phyloP scores from a whole-genome alignment of 2,888 invertebrate genomes.

The Hirtodrosophila alboralis region DNA sequence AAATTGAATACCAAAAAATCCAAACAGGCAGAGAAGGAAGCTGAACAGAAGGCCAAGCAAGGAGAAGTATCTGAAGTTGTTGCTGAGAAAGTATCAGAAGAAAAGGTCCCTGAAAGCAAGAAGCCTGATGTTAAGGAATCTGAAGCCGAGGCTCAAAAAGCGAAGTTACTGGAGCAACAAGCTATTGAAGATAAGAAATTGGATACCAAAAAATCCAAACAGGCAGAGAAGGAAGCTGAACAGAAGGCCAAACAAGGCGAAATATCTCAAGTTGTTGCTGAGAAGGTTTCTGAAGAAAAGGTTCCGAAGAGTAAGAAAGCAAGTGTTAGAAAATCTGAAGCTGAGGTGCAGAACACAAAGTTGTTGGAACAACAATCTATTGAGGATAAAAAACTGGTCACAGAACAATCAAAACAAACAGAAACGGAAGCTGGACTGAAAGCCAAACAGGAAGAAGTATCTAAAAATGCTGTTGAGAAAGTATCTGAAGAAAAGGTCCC shows the following conservation, averaged over 20 bases:
- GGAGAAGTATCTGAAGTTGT: constrained; percentile 24
- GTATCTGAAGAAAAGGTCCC: constrained; percentile 10
- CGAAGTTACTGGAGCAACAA: neutral
- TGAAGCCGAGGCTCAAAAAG: constrained; percentile 7
- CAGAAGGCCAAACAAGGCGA: neutral
- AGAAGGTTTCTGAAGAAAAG: constrained; percentile 24
- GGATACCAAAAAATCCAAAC: constrained; percentile 6
- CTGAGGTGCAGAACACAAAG: constrained; percentile 8
- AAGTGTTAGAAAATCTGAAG: constrained; percentile 20
- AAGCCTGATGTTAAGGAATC: constrained; percentile 8
- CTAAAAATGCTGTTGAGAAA: constrained; percentile 19
- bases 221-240: constrained; percentile 1
- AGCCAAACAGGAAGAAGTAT: constrained; percentile 9
- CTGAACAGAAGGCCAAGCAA: constrained; percentile 8
- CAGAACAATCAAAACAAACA: constrained; percentile 27
- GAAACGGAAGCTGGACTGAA: constrained; percentile 3
- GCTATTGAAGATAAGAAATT: constrained; percentile 5
- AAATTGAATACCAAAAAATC: constrained; percentile 30
- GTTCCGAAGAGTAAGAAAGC: constrained; percentile 2
- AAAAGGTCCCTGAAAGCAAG: constrained; percentile 3
- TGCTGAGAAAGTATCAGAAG: constrained; percentile 10
- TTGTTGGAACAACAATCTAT: constrained; percentile 12
- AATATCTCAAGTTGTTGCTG: constrained; percentile 9
- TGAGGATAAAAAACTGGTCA: constrained; percentile 23
- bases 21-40: constrained; percentile 21